Conservation (phyloP, 2,113 vertebrate species). For the Chaetura pelagica region DNA sequence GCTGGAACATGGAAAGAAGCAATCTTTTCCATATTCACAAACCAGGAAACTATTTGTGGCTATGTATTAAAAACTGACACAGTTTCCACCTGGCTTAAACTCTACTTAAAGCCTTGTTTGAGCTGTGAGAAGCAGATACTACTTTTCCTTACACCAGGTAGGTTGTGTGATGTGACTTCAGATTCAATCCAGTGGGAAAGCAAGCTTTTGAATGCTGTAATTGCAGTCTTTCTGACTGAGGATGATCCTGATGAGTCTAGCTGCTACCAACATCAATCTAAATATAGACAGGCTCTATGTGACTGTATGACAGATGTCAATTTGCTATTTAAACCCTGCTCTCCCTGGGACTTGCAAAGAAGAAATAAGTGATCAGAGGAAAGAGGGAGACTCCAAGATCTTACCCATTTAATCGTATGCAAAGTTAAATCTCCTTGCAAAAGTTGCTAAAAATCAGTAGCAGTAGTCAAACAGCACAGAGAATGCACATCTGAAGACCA, state of each 20-base stretch:
- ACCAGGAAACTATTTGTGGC: not conserved
- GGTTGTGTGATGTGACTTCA: not conserved
- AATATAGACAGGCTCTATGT: not conserved
- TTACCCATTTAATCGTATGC: not conserved
- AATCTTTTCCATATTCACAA: not conserved
- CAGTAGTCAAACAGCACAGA: not conserved
- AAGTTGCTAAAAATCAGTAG: not conserved
- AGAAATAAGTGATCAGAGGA: not conserved
- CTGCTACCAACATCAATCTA: not conserved
- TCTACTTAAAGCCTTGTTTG: not conserved
- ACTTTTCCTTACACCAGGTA: not conserved
- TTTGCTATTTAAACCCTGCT: constrained; percentile 30
- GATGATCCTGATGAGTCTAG: not conserved
- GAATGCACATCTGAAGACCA: not conserved
- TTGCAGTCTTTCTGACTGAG: not conserved
- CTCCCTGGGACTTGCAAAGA: not conserved
- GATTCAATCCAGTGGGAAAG: not conserved
- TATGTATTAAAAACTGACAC: not conserved
- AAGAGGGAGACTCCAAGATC: not conserved
- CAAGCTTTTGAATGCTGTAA: not conserved
- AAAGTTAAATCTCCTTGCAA: not conserved
- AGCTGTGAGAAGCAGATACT: not conserved
- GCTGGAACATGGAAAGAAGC: not conserved
- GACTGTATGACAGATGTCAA: not conserved
- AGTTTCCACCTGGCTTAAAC: not conserved